phyloP scores from a whole-genome alignment of 2,888 invertebrate genomes.

The Pristionchus fissidentatus region DNA sequence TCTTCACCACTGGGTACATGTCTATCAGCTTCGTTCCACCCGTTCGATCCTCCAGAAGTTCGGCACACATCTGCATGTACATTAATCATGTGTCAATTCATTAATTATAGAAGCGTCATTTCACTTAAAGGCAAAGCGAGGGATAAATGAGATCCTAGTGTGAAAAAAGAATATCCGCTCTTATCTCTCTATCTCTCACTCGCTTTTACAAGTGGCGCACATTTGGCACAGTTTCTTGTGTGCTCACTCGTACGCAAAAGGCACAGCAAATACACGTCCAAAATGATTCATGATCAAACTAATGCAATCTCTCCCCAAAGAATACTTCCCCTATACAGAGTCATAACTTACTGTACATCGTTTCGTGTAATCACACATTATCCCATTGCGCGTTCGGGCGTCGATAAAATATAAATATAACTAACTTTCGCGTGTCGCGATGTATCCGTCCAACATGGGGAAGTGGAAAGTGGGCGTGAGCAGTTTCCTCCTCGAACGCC shows the following conservation, averaged over 20 bases:
- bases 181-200: background rate
- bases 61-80: conserved; percentile 11
- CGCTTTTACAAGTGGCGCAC: conserved; percentile 32
- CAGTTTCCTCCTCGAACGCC: conserved; percentile 35
- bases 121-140: too few species aligned
- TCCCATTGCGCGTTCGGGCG: too few species aligned
- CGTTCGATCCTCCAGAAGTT: background rate
- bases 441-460: conserved; percentile 44
- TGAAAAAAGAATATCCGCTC: background rate
- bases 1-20: conserved; percentile 32
- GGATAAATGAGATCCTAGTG: background rate
- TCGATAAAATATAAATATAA: too few species aligned
- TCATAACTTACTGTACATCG: too few species aligned
- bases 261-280: too few species aligned
- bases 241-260: too few species aligned
- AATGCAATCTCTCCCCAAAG: too few species aligned
- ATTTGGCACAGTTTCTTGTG: too few species aligned
- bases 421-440: too few species aligned
- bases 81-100: background rate
- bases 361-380: too few species aligned
- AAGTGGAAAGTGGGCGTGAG: conserved; percentile 47
- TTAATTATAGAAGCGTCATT: background rate
- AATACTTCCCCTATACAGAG: conserved; percentile 44
- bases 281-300: too few species aligned
- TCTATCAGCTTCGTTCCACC: background rate